A percentile compares a stretch with the other conserved stretches of the same genome.
Evolutionary conservation across 2,888 invertebrate species (phyloP).

Genomic region (Apamea crenata): DNA sequence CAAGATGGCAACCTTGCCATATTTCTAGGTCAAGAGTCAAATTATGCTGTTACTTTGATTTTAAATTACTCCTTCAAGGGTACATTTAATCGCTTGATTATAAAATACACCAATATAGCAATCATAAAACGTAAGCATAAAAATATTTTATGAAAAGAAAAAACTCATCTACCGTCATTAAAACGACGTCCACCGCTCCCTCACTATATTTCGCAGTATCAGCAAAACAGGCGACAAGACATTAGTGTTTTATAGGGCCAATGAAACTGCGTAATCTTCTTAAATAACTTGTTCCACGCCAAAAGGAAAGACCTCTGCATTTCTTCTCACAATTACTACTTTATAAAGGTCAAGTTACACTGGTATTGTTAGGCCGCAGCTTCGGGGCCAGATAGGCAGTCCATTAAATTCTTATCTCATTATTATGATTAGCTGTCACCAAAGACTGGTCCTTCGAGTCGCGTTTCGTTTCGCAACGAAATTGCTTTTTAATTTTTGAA

Average conservation of each 20-base stretch:
- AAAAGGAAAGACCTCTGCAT: constrained; percentile 48
- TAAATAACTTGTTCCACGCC: constrained; percentile 66
- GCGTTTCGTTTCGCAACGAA: constrained; percentile 55
- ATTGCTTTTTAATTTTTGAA: constrained; percentile 73
- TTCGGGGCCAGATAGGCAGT: constrained; percentile 65
- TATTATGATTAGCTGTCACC: constrained; percentile 73
- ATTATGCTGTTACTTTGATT: background rate
- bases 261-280: constrained; percentile 65
- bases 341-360: constrained; percentile 58
- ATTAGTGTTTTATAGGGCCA: constrained; percentile 63
- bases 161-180: constrained; percentile 34
- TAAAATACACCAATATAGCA: background rate
- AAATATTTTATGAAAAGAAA: background rate
- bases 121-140: background rate
- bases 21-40: background rate
- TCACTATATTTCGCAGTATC: constrained; percentile 51
- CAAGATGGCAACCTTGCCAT: background rate
- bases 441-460: constrained; percentile 62
- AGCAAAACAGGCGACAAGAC: constrained; percentile 57
- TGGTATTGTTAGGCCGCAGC: constrained; percentile 62
- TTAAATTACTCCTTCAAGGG: background rate
- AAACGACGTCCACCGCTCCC: constrained; percentile 20
- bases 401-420: constrained; percentile 77
- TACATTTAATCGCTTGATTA: background rate
- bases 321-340: constrained; percentile 47